Conservation (phyloP, 2,113 vertebrate species). For the Polyodon spathula region DNA sequence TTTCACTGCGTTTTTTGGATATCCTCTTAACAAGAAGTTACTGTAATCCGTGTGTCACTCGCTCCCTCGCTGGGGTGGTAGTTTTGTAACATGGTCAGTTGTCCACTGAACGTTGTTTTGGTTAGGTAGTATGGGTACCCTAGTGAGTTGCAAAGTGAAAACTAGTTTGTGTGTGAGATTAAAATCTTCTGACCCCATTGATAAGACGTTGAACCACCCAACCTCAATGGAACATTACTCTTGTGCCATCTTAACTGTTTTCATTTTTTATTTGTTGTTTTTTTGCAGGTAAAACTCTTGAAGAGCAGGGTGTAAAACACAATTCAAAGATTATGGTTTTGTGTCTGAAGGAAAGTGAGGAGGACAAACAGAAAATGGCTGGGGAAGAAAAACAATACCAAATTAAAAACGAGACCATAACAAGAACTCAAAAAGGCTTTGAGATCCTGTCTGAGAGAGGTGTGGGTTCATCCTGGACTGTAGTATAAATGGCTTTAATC, state of each 20-base stretch:
- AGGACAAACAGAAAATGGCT: slow-evolving; percentile 40
- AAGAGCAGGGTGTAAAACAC: slow-evolving; percentile 77
- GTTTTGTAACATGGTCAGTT: no score
- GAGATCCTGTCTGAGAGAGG: slow-evolving; percentile 88
- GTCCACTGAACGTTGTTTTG: no score
- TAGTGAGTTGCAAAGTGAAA: no score
- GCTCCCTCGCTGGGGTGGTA: no score
- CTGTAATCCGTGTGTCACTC: no score
- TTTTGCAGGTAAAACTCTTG: slow-evolving; percentile 61
- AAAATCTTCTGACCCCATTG: no score
- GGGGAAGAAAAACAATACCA: slow-evolving; percentile 58
- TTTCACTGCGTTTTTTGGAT: no score
- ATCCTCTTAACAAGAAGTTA: no score
- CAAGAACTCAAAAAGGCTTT: slow-evolving; percentile 77
- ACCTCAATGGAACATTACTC: not conserved
- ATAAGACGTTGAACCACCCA: no score
- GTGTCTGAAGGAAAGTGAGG: slow-evolving; percentile 66
- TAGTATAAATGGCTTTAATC: not conserved
- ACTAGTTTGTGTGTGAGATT: no score
- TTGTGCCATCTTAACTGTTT: not conserved
- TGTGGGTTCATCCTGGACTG: slow-evolving; percentile 17
- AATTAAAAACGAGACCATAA: slow-evolving; percentile 60
- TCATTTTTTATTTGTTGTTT: slow-evolving; percentile 4
- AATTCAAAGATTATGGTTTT: slow-evolving; percentile 86
- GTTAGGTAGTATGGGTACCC: no score